Evolutionary conservation across 37 sponge, comb jelly and placozoan genomes (phyloP).

Genomic region (Halisarca cf. caerulea): DNA sequence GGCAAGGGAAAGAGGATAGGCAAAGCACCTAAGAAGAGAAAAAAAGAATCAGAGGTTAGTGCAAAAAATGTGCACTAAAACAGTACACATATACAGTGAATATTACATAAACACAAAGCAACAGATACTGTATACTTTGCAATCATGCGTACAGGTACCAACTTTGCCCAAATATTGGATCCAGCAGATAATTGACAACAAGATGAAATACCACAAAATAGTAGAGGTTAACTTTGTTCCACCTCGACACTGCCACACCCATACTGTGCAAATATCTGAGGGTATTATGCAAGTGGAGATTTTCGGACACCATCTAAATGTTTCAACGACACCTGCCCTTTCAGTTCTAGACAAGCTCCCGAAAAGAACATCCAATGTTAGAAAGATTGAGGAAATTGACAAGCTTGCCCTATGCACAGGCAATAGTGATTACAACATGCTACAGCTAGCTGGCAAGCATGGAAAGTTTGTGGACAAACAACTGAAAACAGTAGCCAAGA

Average conservation of each 20-base stretch:
- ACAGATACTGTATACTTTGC: no score
- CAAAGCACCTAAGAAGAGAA: no score
- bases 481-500: not conserved
- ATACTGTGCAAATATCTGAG: not conserved
- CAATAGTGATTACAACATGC: not conserved
- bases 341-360: not conserved
- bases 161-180: no score
- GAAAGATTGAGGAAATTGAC: not conserved
- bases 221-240: not conserved
- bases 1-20: no score
- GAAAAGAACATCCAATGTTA: not conserved
- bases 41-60: no score
- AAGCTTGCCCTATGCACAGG: not conserved
- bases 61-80: no score
- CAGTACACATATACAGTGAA: no score
- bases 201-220: not conserved
- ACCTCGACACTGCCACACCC: not conserved
- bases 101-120: no score
- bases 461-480: not conserved
- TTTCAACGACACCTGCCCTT: not conserved
- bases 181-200: not conserved
- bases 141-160: no score
- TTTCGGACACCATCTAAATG: not conserved
- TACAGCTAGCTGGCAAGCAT: not conserved
- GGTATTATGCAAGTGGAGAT: not conserved